Conservation (phyloP, 1,140 invertebrate species). For the Hypothenemus hampei region DNA sequence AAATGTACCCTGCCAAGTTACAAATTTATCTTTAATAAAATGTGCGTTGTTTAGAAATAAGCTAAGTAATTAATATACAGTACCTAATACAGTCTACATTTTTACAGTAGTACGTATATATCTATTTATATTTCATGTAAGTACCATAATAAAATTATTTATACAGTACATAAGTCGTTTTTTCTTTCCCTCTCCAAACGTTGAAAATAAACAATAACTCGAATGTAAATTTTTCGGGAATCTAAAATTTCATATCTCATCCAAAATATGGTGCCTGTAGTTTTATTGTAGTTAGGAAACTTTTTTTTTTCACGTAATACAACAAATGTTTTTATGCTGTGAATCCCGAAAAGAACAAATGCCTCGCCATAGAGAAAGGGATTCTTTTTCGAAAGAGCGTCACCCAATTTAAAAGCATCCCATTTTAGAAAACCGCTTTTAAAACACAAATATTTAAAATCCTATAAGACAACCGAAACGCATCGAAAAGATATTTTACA, state of each 20-base stretch:
- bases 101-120: not conserved
- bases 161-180: conserved; percentile 37
- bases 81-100: not conserved
- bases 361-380: too few relatives aligned
- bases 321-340: too few relatives aligned
- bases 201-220: conserved; percentile 22
- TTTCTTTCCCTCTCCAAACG: conserved; percentile 42
- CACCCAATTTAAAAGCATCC: not conserved
- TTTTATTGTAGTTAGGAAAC: too few relatives aligned
- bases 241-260: not conserved
- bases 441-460: not conserved
- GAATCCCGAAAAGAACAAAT: too few relatives aligned
- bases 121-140: not conserved
- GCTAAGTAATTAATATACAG: not conserved
- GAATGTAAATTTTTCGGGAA: conserved; percentile 4
- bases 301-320: too few relatives aligned
- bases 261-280: not conserved
- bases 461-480: not conserved
- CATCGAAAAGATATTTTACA: not conserved
- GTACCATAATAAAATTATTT: not conserved
- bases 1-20: not conserved
- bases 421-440: not conserved
- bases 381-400: too few relatives aligned
- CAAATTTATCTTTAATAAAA: not conserved
- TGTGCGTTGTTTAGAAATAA: conserved; percentile 7